Evolutionary conservation across 2,888 invertebrate species (phyloP).

Genomic region (Escarpia spicata): DNA sequence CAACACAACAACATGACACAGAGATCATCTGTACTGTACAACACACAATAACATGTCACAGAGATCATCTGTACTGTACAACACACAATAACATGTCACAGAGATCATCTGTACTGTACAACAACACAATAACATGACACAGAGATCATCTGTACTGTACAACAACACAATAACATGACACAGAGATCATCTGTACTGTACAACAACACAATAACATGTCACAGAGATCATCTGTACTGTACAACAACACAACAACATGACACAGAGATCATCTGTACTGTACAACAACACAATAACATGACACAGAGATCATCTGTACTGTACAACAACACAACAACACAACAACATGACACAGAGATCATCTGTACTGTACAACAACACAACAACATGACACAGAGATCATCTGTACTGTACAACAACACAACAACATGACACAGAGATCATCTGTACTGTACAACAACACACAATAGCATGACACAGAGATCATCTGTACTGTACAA

Average conservation of each 20-base stretch:
- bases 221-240: background rate
- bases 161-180: too few species aligned
- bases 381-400: background rate
- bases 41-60: too few species aligned
- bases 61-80: too few species aligned
- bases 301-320: background rate
- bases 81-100: too few species aligned
- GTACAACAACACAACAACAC: constrained; percentile 26
- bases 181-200: constrained; percentile 73
- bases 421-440: too few species aligned
- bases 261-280: background rate
- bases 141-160: background rate
- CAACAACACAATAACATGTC: constrained; percentile 48
- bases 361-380: background rate
- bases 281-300: constrained; percentile 27
- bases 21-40: too few species aligned
- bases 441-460: too few species aligned
- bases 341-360: background rate
- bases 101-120: too few species aligned
- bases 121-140: constrained; percentile 45
- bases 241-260: constrained; percentile 28
- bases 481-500: too few species aligned
- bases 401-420: background rate
- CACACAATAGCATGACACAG: too few species aligned
- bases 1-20: too few species aligned